phyloP scores from a whole-genome alignment of 2,888 invertebrate species.

The Scaptomyza cyrtandrae region DNA sequence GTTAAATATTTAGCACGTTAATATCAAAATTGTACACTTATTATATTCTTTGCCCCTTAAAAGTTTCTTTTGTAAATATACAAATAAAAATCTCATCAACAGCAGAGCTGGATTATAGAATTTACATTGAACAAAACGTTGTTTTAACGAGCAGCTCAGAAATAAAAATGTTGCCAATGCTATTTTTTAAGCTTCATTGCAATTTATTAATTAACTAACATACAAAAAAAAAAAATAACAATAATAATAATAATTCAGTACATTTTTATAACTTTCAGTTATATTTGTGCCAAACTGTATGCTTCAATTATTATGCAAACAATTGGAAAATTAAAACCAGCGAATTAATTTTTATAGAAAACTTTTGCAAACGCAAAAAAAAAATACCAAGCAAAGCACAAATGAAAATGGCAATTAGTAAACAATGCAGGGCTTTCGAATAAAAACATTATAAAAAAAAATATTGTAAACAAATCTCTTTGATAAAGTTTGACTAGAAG shows the following conservation, averaged over 20 bases:
- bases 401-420: slow-evolving; percentile 66
- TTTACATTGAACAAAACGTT: neutral
- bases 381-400: slow-evolving; percentile 33
- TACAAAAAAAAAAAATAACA: neutral
- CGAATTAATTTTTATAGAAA: slow-evolving; percentile 67
- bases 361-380: slow-evolving; percentile 25
- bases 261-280: slow-evolving; percentile 38
- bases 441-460: slow-evolving; percentile 2
- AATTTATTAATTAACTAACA: slow-evolving; percentile 67
- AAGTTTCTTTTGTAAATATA: neutral
- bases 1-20: no score
- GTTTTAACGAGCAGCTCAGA: no score
- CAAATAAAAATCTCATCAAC: neutral
- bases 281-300: slow-evolving; percentile 43
- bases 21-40: neutral
- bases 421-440: slow-evolving; percentile 51
- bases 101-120: neutral
- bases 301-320: slow-evolving; percentile 57
- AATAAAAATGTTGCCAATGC: slow-evolving; percentile 20
- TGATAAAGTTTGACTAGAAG: neutral
- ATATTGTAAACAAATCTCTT: neutral
- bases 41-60: neutral
- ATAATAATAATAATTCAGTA: no score
- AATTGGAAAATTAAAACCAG: slow-evolving; percentile 55
- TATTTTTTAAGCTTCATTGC: slow-evolving; percentile 28